Base-by-base conservation (phyloP, 2,113 vertebrate genomes). In the Choloepus hoffmanni region DNA sequence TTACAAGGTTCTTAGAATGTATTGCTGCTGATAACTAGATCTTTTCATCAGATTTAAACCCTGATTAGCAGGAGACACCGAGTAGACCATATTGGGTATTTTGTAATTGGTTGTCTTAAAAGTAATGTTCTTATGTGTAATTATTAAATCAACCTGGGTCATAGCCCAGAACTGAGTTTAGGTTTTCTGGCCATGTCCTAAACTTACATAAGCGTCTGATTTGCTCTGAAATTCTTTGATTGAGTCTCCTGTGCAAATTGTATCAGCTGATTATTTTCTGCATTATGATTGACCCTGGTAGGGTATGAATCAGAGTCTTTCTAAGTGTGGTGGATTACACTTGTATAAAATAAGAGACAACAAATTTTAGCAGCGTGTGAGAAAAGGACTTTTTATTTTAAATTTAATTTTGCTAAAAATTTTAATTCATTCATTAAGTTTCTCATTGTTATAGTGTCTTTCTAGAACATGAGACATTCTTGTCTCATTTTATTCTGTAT, bases 21-120 rank as follows among this genome's bases (percentile, higher is more conserved):
- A 18, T 55, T 58, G 30, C n/a, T 76, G 19, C 24, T 72, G 77
- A 43, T 89, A 21, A 58, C 74, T 76, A 8, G 55, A 45, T 83
- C 68, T 73, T 88, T 4, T 84, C 84, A 65, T 45, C 63, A 76
- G 18, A 26, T 85, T 92, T 68, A 77, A 77, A 95, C 26, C 24
- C 7, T 88, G n/a, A 21, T 67, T 60, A 62, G 50, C 33, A 70
- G 67, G 82, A 84, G 60, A 77, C 19, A 74, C 11, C n/a, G 33
- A 55, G 72, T 85, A 60, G 33, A 50, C 26, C 26, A 16, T 85
- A 24, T 67, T 84, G 45, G 90, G 9, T 72, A 63, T 90, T 78
- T 79, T 85, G 82, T 85, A 65, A 53, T 68, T 62, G 53, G 63
- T 95, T 79, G 26, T 85, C 53, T 70, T 70, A 43, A 48, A 86